Conservation (phyloP, 2,888 invertebrate species). For the Limnephilus lunatus region DNA sequence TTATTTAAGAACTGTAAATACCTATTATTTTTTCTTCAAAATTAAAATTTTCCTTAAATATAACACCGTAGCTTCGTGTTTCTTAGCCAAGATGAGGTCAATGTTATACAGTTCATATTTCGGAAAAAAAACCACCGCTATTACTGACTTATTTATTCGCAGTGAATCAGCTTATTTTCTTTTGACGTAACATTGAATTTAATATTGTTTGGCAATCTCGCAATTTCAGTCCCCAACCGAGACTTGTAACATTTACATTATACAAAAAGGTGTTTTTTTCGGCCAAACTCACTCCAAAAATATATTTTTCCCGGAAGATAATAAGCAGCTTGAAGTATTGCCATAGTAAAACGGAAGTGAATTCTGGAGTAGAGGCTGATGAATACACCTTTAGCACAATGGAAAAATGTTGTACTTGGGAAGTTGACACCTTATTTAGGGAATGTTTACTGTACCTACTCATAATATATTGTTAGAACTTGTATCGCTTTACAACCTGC, state of each 20-base stretch:
- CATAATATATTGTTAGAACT: not conserved
- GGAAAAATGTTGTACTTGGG: not conserved
- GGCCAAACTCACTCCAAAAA: not conserved
- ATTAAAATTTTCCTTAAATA: not conserved
- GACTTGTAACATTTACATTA: not conserved
- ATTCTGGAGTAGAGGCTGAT: not conserved
- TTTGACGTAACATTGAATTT: not conserved
- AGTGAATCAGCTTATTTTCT: not conserved
- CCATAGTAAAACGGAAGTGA: not conserved
- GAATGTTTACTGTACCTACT: not conserved
- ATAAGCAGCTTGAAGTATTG: not conserved
- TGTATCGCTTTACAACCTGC: not conserved
- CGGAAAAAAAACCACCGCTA: not conserved
- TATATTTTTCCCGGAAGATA: not conserved
- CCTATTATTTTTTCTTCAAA: not conserved
- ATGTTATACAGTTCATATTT: not conserved
- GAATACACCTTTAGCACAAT: not conserved
- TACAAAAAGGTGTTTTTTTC: not conserved
- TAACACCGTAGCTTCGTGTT: not conserved
- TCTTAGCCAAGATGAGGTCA: not conserved
- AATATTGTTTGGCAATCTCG: not conserved
- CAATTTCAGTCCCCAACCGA: not conserved
- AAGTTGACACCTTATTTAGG: not conserved
- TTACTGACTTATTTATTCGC: not conserved
- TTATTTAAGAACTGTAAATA: constrained; percentile 2